A percentile compares a stretch with the other conserved stretches of the same genome.
These are phyloP conservation scores for Numenius arquata DNA, from an alignment of 2,113 vertebrate genomes.

Conservation along the genomic window DNA sequence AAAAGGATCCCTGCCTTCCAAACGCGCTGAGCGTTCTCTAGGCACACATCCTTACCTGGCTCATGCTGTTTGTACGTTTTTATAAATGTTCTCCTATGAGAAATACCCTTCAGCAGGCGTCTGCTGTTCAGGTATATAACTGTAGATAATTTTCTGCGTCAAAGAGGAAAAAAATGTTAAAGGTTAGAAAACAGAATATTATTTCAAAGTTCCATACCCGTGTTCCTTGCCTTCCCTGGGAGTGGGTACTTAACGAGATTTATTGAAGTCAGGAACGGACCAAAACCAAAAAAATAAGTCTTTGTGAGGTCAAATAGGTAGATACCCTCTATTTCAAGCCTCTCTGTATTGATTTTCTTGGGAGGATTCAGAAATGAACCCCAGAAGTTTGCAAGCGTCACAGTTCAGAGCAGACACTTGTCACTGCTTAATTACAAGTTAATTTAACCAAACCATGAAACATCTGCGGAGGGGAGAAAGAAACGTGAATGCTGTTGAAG, in stretches of 20 bases:
- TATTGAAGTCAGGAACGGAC: neutral
- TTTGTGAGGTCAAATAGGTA: neutral
- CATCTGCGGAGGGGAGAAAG: neutral
- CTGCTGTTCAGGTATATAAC: neutral
- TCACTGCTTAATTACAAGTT: neutral
- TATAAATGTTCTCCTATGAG: neutral
- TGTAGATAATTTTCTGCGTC: neutral
- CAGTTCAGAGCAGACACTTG: neutral
- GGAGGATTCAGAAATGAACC: neutral
- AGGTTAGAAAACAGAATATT: neutral
- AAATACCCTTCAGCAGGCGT: neutral
- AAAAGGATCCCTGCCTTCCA: neutral
- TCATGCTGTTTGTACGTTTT: neutral
- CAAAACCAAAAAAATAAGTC: neutral
- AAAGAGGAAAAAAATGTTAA: neutral
- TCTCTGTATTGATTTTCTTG: neutral
- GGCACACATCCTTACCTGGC: neutral
- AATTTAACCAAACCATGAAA: neutral
- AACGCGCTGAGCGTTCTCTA: neutral
- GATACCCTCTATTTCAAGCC: neutral
- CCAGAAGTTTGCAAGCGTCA: neutral
- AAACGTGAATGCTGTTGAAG: neutral
- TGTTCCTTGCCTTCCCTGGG: neutral
- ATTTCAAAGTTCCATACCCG: neutral
- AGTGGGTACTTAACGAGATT: neutral